Evolutionary conservation across 2,113 vertebrate genomes (phyloP).

Genomic region (Sorex fumeus): DNA sequence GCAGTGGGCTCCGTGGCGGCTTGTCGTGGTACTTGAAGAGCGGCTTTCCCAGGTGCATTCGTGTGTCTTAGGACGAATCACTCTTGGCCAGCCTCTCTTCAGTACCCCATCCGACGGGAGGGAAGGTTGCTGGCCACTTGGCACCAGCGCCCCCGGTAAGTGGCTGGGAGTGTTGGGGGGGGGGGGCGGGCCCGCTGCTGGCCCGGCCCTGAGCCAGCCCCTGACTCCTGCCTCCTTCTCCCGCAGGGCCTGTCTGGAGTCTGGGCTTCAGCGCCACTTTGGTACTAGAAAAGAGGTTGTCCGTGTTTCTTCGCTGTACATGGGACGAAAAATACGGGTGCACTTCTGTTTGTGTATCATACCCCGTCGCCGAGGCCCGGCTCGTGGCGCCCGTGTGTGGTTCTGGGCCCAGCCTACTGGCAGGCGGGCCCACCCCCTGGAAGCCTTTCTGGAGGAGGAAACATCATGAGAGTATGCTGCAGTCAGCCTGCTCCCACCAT

Average conservation of each 20-base stretch:
- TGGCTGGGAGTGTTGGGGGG: accelerated
- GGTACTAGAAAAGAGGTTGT: neutral
- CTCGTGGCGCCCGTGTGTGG: neutral
- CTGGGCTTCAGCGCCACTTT: neutral
- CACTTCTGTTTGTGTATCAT: neutral
- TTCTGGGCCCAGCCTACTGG: no score
- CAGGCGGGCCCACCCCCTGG: no score
- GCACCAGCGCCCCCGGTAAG: accelerated
- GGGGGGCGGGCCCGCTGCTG: accelerated
- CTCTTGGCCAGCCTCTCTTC: neutral
- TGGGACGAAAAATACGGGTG: neutral
- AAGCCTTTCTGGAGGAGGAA: no score
- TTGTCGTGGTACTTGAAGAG: neutral
- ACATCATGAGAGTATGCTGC: no score
- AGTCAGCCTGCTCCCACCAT: no score
- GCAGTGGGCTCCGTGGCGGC: neutral
- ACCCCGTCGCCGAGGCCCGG: neutral
- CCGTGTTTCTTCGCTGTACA: neutral
- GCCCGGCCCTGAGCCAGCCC: accelerated
- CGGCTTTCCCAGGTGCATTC: neutral
- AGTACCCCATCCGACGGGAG: accelerated
- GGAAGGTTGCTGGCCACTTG: accelerated
- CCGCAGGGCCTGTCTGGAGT: neutral
- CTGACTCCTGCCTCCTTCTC: accelerated
- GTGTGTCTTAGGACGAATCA: accelerated